These are phyloP conservation scores for Papilio machaon DNA, from an alignment of 1,140 invertebrate species.

Conservation along the genomic window DNA sequence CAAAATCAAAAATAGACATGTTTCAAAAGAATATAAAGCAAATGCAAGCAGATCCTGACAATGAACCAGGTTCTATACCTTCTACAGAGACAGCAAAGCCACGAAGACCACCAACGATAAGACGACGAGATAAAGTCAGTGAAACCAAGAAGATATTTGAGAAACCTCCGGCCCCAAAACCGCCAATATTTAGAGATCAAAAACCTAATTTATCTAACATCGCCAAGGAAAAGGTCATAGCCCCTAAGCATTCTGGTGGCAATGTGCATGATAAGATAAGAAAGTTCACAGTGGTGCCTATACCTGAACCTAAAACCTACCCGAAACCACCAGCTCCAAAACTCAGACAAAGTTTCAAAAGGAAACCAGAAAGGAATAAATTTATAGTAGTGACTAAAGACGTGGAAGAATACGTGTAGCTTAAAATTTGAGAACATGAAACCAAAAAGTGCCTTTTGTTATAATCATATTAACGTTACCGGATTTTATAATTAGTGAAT, in stretches of 20 bases:
- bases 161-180: conserved; percentile 52
- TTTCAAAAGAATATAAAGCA: conserved; percentile 78
- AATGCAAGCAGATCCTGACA: conserved; percentile 66
- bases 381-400: conserved; percentile 73
- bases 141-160: conserved; percentile 66
- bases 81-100: neutral
- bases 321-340: conserved; percentile 56
- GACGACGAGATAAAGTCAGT: conserved; percentile 47
- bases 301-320: conserved; percentile 53
- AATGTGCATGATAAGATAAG: conserved; percentile 78
- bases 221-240: conserved; percentile 52
- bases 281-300: conserved; percentile 67
- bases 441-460: conserved; percentile 25
- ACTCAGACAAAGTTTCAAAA: conserved; percentile 62
- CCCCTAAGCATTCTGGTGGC: conserved; percentile 58
- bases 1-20: conserved; percentile 78
- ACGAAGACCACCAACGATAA: conserved; percentile 26
- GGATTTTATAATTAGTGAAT: neutral
- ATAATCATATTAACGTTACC: neutral
- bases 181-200: conserved; percentile 50
- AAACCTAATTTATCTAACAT: conserved; percentile 46
- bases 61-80: conserved; percentile 34
- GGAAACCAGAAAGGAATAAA: conserved; percentile 59
- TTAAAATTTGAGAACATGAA: conserved; percentile 2
- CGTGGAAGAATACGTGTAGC: conserved; percentile 58